Conservation (phyloP, 2,888 invertebrate species). For the Amblyteles armatorius region DNA sequence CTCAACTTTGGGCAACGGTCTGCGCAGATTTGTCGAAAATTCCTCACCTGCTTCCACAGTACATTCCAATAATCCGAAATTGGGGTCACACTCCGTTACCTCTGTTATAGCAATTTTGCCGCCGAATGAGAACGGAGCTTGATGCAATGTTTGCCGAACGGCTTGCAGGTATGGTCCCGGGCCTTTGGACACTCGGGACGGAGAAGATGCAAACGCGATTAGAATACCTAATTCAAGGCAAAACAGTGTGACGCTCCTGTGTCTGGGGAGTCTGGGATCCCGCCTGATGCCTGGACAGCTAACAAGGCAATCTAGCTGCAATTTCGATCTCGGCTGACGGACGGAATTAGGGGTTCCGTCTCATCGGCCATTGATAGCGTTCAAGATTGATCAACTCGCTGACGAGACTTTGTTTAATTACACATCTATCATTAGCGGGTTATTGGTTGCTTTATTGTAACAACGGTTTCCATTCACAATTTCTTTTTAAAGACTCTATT, state of each 20-base stretch:
- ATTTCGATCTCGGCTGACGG: neutral
- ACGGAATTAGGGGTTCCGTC: neutral
- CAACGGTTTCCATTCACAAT: no score
- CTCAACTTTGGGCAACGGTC: no score
- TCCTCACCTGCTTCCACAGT: no score
- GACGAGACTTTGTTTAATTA: neutral
- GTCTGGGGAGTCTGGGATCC: constrained; percentile 2
- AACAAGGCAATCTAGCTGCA: constrained; percentile 26
- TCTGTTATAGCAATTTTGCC: no score
- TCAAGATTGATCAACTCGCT: neutral
- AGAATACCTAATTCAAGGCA: constrained; percentile 39
- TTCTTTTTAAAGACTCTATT: no score
- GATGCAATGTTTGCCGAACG: no score
- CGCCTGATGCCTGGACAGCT: constrained; percentile 9
- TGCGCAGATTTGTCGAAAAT: no score
- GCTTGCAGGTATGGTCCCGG: no score
- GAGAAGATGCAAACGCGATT: constrained; percentile 13
- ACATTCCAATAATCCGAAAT: no score
- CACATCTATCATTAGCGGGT: neutral
- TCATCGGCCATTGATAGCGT: neutral
- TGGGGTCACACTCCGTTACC: no score
- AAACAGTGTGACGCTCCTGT: constrained; percentile 35
- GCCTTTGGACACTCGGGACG: neutral
- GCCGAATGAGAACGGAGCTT: no score
- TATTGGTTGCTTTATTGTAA: neutral